Evolutionary conservation across 2,113 vertebrate species (phyloP).

Genomic region (Salminus brasiliensis): DNA sequence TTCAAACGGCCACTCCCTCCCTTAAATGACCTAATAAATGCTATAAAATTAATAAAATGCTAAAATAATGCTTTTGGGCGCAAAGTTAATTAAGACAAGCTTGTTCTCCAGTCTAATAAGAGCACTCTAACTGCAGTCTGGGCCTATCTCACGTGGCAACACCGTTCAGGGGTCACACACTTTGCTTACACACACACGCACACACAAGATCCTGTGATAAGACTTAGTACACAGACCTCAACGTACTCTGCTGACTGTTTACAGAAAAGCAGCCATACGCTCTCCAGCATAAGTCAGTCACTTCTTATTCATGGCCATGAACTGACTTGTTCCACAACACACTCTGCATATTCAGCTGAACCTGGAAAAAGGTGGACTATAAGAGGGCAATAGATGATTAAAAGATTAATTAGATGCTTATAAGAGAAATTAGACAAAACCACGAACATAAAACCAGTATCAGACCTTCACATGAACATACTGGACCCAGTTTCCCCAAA

Average conservation of each 20-base stretch:
- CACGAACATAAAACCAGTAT: neutral
- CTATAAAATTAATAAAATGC: neutral
- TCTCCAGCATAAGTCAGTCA: conserved; percentile 4
- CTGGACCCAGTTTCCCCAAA: too few species aligned
- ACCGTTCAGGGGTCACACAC: neutral
- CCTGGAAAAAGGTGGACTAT: neutral
- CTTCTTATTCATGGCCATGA: conserved; percentile 34
- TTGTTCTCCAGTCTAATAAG: too few species aligned
- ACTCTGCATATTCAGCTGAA: conserved; percentile 18
- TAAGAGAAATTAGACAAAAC: neutral
- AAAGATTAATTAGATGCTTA: neutral
- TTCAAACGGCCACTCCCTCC: neutral
- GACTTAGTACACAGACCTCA: conserved; percentile 3
- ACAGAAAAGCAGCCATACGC: conserved; percentile 22
- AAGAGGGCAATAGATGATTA: too few species aligned
- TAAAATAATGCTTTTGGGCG: neutral
- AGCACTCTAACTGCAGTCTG: too few species aligned
- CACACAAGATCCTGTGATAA: neutral
- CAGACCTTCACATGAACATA: neutral
- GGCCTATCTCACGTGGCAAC: neutral
- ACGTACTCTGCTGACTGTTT: neutral
- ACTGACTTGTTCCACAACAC: conserved; percentile 4
- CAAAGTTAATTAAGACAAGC: too few species aligned
- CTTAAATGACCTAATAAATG: neutral
- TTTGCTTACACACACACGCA: neutral